Evolutionary conservation across 2,797 vertebrate species (phyloP).

Genomic region (Bucorvus abyssinicus): DNA sequence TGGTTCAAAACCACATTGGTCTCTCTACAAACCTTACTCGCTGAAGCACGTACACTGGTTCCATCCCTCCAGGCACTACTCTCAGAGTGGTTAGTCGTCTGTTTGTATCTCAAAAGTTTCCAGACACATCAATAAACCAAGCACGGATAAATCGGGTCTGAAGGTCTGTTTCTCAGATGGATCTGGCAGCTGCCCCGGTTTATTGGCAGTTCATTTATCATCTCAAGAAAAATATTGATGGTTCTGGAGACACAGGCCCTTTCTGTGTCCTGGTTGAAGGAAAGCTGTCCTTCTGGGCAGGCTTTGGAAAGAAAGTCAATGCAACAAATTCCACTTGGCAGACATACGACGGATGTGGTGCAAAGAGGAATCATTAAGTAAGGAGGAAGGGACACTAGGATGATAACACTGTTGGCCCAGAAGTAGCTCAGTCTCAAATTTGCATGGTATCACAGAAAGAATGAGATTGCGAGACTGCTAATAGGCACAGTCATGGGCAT

Average conservation of each 20-base stretch:
- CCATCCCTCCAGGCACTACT: neutral
- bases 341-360: neutral
- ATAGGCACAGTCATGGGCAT: neutral
- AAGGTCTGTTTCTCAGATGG: constrained; percentile 71
- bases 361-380: constrained; percentile 30
- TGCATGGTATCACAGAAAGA: neutral
- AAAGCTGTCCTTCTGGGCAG: constrained; percentile 56
- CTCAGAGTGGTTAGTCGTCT: neutral
- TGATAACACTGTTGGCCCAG: neutral
- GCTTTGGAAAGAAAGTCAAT: constrained; percentile 67
- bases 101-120: constrained; percentile 46
- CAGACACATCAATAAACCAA: constrained; percentile 70
- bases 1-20: neutral
- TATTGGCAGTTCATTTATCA: constrained; percentile 82
- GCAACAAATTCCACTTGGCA: constrained; percentile 25
- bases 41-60: neutral
- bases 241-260: constrained; percentile 64
- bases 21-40: neutral
- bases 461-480: neutral
- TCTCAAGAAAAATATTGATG: constrained; percentile 78
- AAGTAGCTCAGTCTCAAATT: neutral
- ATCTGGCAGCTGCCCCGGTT: constrained; percentile 75
- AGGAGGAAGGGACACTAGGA: neutral
- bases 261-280: constrained; percentile 44
- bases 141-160: constrained; percentile 59